Evolutionary conservation across 2,888 invertebrate genomes (phyloP), one percentile per base, ranked within the genome.

Genomic region (Pammene fasciana): DNA sequence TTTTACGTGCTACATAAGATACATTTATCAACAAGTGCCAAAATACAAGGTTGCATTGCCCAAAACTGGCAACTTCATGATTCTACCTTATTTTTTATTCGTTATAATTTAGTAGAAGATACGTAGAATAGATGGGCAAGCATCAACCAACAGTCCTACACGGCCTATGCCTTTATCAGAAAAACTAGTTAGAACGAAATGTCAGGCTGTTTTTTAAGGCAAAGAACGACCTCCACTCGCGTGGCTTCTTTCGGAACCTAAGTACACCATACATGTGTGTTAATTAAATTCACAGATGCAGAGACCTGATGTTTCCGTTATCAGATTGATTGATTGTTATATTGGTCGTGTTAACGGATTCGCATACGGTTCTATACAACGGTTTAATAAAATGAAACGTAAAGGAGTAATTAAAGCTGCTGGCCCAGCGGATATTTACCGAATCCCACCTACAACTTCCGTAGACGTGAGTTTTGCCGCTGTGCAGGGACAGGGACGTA

Each of bases 401-500:
- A 94, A 93, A 78, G 92, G 92, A 26, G 84, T 93, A 9, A 81
- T 92, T n/a, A 93, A 94, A 77, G 93, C 94, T n/a, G 84, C 90
- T 55, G 92, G 89, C 0, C 94, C 94, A 5, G 82, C 83, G 54
- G 93, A 94, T 74, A 93, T 94, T 83, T 94, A 92, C 72, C 85
- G 87, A 75, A 74, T 87, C 59, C 90, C 93, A 38, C 88, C 90
- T n/a, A 86, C 89, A 7, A 86, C 88, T 43, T 91, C 90, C 10
- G 77, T 86, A 73, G 89, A 92, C 78, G 91, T 90, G 36, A 64
- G 56, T 71, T 26, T 26, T 18, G 8, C 6, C n/a, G n/a, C n/a
- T n/a, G n/a, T n/a, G n/a, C n/a, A n/a, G n/a, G n/a, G n/a, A n/a
- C n/a, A n/a, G n/a, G n/a, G n/a, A n/a, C n/a, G n/a, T n/a, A n/a